phyloP scores from a whole-genome alignment of 2,888 invertebrate genomes.

The Athrips mouffetella region DNA sequence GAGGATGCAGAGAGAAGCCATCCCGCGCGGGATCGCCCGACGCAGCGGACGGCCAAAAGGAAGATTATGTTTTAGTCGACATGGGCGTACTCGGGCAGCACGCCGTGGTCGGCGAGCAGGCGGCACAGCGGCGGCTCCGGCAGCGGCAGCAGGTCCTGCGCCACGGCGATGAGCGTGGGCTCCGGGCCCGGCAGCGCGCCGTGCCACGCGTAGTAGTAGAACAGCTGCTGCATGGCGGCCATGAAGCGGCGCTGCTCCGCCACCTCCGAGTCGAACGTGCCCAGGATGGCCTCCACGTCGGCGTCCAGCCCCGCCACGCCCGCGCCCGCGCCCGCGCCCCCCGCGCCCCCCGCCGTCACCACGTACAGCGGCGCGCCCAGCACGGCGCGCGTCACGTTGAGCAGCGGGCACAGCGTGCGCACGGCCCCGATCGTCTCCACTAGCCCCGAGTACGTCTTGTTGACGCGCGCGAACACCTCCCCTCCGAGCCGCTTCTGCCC shows the following conservation, averaged over 20 bases:
- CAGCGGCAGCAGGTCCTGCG: constrained; percentile 82
- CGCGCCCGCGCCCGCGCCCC: constrained; percentile 60
- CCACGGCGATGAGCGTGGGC: constrained; percentile 81
- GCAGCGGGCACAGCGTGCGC: constrained; percentile 87
- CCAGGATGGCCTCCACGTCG: constrained; percentile 88
- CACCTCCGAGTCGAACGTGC: constrained; percentile 84
- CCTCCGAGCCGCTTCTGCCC: constrained; percentile 81
- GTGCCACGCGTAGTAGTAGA: constrained; percentile 89
- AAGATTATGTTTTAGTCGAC: no score
- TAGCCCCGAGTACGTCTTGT: constrained; percentile 83
- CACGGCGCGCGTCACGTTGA: constrained; percentile 81
- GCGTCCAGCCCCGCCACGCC: constrained; percentile 71
- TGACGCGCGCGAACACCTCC: constrained; percentile 81
- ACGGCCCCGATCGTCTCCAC: constrained; percentile 87
- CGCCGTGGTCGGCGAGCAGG: constrained; percentile 85
- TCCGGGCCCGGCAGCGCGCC: constrained; percentile 83
- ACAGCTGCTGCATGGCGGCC: constrained; percentile 88
- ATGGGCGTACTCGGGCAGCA: constrained; percentile 86
- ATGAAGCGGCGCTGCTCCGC: constrained; percentile 86
- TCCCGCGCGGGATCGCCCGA: no score
- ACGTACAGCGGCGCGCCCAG: constrained; percentile 85
- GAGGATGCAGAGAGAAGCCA: no score
- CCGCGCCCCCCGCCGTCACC: constrained; percentile 82
- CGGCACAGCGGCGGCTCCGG: constrained; percentile 85
- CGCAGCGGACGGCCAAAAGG: no score